phyloP scores from a whole-genome alignment of 2,888 invertebrate genomes.

The Drosophila melanocephala region DNA sequence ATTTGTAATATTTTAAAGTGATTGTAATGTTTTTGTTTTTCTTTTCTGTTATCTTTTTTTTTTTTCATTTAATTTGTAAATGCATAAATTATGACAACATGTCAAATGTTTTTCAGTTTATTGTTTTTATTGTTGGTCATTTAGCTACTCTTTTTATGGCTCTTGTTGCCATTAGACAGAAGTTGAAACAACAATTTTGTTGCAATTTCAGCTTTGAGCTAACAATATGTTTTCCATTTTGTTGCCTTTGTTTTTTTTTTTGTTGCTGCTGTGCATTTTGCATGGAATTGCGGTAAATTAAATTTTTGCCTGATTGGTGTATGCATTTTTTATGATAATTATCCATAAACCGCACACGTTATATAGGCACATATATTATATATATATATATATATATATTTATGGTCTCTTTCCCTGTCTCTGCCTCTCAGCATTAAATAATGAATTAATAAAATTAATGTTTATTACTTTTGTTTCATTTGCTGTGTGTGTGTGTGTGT shows the following conservation, averaged over 20 bases:
- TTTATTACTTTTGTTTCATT: slow-evolving; percentile 54
- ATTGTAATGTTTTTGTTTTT: neutral
- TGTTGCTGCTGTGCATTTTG: slow-evolving; percentile 9
- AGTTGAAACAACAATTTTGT: slow-evolving; percentile 9
- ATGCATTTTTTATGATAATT: slow-evolving; percentile 64
- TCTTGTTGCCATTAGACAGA: neutral
- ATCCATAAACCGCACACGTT: neutral
- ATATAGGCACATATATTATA: neutral
- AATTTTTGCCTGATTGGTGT: slow-evolving; percentile 63
- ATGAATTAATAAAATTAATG: slow-evolving; percentile 50
- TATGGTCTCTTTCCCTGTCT: slow-evolving; percentile 26
- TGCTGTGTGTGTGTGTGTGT: slow-evolving; percentile 10
- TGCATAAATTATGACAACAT: neutral
- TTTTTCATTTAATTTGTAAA: neutral
- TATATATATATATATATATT: slow-evolving; percentile 10
- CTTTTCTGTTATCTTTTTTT: neutral
- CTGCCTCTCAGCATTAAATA: neutral
- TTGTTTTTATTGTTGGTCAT: slow-evolving; percentile 11
- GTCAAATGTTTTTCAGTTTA: neutral
- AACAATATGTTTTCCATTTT: slow-evolving; percentile 27
- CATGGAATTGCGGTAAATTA: slow-evolving; percentile 52
- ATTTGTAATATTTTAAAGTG: neutral
- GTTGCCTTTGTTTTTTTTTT: neutral
- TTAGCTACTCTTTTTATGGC: slow-evolving; percentile 1
- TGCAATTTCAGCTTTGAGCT: slow-evolving; percentile 13